These are phyloP conservation scores for Cataglyphis livida DNA, from an alignment of 2,888 invertebrate species.

Conservation along the genomic window DNA sequence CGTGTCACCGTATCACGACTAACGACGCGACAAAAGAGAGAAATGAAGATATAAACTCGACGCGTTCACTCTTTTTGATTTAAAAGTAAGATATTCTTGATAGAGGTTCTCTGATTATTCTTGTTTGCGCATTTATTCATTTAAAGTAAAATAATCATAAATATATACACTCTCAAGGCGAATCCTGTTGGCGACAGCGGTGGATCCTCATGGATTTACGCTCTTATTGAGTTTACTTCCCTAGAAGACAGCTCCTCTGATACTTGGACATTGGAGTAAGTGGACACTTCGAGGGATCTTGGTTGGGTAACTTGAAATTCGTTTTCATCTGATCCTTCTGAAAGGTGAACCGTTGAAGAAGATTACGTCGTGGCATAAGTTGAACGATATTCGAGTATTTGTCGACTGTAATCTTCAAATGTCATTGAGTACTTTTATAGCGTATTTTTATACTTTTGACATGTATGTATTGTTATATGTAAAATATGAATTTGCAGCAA, in stretches of 20 bases:
- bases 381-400: background rate
- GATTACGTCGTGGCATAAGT: background rate
- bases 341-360: background rate
- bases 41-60: conserved; percentile 59
- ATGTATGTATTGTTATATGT: background rate
- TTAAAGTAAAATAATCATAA: conserved; percentile 61
- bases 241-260: background rate
- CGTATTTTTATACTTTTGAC: background rate
- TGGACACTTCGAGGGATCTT: conserved; percentile 65
- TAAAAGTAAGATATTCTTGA: background rate
- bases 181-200: conserved; percentile 47
- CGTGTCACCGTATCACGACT: conserved; percentile 77
- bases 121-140: conserved; percentile 60
- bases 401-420: background rate
- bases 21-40: conserved; percentile 75
- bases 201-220: conserved; percentile 61
- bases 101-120: background rate
- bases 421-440: background rate
- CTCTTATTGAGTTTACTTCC: conserved; percentile 51
- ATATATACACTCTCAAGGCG: conserved; percentile 20
- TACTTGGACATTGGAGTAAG: conserved; percentile 39
- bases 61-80: conserved; percentile 16
- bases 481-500: background rate
- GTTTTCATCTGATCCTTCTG: background rate
- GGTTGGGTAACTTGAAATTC: conserved; percentile 55